phyloP scores from a whole-genome alignment of 2,113 vertebrate species.

The Nannobrachium achirus region DNA sequence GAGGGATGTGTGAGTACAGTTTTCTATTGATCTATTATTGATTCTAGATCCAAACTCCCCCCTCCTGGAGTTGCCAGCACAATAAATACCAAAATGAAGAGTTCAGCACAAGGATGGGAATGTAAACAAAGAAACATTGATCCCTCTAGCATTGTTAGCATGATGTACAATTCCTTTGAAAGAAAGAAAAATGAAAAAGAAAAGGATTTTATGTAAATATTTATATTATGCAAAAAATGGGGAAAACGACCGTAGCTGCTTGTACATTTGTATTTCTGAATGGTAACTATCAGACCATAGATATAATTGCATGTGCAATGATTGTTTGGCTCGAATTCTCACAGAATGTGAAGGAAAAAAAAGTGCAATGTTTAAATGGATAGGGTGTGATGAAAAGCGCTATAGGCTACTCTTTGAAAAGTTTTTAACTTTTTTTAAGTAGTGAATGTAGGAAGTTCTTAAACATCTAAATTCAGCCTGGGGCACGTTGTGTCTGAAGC shows the following conservation, averaged over 20 bases:
- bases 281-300: slow-evolving; percentile 1
- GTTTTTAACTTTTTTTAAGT: slow-evolving; percentile 4
- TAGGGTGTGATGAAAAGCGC: too few relatives aligned
- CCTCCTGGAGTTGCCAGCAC: not conserved
- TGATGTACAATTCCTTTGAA: slow-evolving; percentile 14
- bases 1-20: slow-evolving; percentile 19
- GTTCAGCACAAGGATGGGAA: not conserved
- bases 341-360: too few relatives aligned
- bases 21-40: slow-evolving; percentile 32
- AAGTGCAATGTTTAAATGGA: too few relatives aligned
- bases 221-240: not conserved
- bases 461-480: not conserved
- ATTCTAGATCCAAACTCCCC: slow-evolving; percentile 3
- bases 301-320: slow-evolving; percentile 35
- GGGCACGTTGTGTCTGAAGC: not conserved
- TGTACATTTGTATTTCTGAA: not conserved
- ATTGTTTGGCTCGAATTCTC: not conserved
- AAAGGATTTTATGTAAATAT: not conserved
- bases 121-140: not conserved
- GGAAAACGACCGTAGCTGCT: not conserved
- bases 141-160: slow-evolving; percentile 33
- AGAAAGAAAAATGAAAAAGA: too few relatives aligned
- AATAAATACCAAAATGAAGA: not conserved
- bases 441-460: too few relatives aligned
- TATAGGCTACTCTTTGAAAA: too few relatives aligned